phyloP scores from a whole-genome alignment of 92 coral and sea anemone genomes.

The Porites lobata region DNA sequence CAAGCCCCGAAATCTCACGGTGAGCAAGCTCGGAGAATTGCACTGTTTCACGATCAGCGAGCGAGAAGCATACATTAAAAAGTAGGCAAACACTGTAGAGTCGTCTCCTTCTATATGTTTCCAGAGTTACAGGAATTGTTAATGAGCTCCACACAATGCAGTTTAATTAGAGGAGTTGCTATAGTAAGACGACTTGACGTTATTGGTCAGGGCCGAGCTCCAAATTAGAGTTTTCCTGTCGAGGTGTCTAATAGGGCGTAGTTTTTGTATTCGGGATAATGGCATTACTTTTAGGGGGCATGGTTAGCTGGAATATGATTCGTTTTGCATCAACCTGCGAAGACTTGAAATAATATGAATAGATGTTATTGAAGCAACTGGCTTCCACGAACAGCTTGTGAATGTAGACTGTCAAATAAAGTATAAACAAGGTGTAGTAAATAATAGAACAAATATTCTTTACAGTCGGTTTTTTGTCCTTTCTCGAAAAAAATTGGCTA shows the following conservation, averaged over 20 bases:
- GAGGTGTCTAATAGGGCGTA: conserved; percentile 46
- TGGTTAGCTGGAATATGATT: neutral
- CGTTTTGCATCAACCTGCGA: conserved; percentile 20
- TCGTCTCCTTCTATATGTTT: conserved; percentile 65
- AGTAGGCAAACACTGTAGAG: conserved; percentile 48
- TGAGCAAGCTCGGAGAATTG: neutral
- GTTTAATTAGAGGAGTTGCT: conserved; percentile 73
- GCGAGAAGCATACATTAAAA: conserved; percentile 58
- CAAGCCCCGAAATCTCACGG: conserved; percentile 2
- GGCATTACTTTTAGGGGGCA: conserved; percentile 12
- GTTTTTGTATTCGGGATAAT: conserved; percentile 10
- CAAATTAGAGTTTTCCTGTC: conserved; percentile 47
- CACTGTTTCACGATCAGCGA: neutral
- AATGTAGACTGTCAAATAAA: neutral
- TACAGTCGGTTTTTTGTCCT: neutral
- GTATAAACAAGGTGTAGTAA: neutral
- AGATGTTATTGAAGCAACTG: neutral
- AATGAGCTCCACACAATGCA: conserved; percentile 75
- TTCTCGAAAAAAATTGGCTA: neutral
- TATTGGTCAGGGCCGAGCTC: conserved; percentile 55
- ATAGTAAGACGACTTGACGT: conserved; percentile 41
- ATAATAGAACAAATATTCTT: neutral
- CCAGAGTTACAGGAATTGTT: conserved; percentile 81
- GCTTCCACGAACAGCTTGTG: neutral
- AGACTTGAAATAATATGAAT: conserved; percentile 8